Base-by-base conservation (phyloP, 2,797 vertebrate genomes). In the Pterois miles region DNA sequence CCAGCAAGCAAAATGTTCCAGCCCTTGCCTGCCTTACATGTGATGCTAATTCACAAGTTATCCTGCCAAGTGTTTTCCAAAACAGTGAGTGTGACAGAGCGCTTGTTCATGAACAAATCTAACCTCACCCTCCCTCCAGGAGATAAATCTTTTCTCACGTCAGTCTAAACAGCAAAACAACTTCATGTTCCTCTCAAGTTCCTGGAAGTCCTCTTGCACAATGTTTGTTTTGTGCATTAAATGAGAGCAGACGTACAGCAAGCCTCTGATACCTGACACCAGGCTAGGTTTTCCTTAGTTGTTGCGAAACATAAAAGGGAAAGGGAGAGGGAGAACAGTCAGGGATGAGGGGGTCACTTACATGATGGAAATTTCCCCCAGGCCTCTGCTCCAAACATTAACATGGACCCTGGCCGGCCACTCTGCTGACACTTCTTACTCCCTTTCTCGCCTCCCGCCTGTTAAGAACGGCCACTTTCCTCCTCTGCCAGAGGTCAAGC, bases 171-270 rank as follows among this genome's bases (percentile, higher is more conserved):
- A 75, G 78, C 78, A 83, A 90, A 86, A 90, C 76, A 86, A 87
- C 83, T 69, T 69, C 11, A 29, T 78, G 86, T 87, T 85, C 88
- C 40, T 65, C 73, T 78, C 65, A 59, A 83, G 82, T 93, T 94
- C 91, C 85, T 93, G 77, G 91, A 92, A 93, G 84, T 88, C 77
- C 76, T 88, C 78, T 93, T 94, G 79, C 89, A 76, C 90, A 93
- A 91, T 88, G 71, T 90, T 90, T 90, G 82, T 87, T 91, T 88
- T 89, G 70, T 83, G 70, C 56, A 59, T 86, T 89, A 83, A 91
- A 89, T 53, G 74, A 87, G 86, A 88, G 79, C 86, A 87, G 83
- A 85, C 89, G 2, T 65, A 81, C 73, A 69, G 83, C 66, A 63
- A 40, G 52, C 31, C 82, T 73, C 78, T 78, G 88, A 85, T 81